Conservation (phyloP, 2,797 vertebrate species). For the Mus minutoides region DNA sequence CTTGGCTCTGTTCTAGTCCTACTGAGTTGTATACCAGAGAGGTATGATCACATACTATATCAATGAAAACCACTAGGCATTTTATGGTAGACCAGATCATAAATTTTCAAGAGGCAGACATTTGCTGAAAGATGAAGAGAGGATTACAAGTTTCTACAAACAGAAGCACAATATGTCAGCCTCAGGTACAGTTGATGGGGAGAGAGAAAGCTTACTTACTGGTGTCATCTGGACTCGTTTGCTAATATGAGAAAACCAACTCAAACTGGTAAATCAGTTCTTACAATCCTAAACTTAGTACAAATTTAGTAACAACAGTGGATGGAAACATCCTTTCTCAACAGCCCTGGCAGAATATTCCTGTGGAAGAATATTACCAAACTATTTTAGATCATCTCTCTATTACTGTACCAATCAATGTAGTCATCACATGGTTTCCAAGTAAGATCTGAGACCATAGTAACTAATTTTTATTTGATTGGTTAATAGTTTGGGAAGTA, state of each 20-base stretch:
- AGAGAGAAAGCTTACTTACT: not conserved
- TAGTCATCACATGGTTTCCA: not conserved
- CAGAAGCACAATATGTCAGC: not conserved
- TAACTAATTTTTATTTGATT: not conserved
- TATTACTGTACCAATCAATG: slow-evolving; percentile 7
- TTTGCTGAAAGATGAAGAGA: slow-evolving; percentile 15
- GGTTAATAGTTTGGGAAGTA: not conserved
- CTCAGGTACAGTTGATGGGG: not conserved
- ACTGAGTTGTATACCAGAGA: slow-evolving; percentile 10
- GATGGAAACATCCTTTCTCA: not conserved
- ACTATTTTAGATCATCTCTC: not conserved
- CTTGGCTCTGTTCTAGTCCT: slow-evolving; percentile 23
- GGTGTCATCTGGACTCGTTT: not conserved
- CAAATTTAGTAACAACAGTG: not conserved
- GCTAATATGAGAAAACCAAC: not conserved
- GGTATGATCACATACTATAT: not conserved
- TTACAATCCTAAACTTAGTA: not conserved
- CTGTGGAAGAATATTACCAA: not conserved
- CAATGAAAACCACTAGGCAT: slow-evolving; percentile 31
- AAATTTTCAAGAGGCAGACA: not conserved
- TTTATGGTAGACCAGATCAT: not conserved
- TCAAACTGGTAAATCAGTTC: not conserved
- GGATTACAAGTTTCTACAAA: not conserved
- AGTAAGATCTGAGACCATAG: not conserved
- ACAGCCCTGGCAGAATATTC: not conserved